Percentiles rank a stretch among this genome's conserved stretches.
phyloP scores from a whole-genome alignment of 2,888 invertebrate species.

The Chrysomela aeneicollis region DNA sequence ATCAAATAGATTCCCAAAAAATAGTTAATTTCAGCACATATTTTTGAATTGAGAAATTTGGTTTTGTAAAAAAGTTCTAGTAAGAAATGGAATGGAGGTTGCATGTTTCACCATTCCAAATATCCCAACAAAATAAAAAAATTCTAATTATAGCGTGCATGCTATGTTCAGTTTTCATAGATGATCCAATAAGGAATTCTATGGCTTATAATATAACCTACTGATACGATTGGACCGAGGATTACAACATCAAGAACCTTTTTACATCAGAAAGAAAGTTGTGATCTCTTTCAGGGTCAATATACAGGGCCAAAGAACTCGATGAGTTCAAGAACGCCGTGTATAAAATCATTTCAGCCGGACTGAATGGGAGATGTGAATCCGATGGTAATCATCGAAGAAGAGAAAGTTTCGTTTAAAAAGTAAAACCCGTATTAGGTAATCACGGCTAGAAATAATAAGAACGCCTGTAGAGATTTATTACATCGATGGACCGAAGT shows the following conservation, averaged over 20 bases:
- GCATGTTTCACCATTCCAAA: too few species aligned
- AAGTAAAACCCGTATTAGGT: constrained; percentile 34
- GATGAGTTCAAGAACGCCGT: constrained; percentile 35
- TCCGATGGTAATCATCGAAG: constrained; percentile 6
- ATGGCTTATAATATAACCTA: neutral
- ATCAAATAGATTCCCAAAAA: too few species aligned
- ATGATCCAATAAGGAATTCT: too few species aligned
- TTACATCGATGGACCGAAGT: too few species aligned
- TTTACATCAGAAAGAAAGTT: constrained; percentile 24
- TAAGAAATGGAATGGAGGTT: too few species aligned
- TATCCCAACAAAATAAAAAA: too few species aligned
- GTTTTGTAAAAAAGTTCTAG: too few species aligned
- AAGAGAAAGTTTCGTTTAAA: constrained; percentile 35
- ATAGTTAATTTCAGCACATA: too few species aligned
- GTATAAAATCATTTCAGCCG: constrained; percentile 17
- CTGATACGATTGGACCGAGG: neutral
- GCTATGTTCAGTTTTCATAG: too few species aligned
- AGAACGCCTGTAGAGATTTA: neutral
- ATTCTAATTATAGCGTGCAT: too few species aligned
- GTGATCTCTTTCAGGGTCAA: constrained; percentile 34
- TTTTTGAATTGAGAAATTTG: too few species aligned
- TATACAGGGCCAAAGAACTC: constrained; percentile 36
- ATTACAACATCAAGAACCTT: neutral
- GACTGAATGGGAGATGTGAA: constrained; percentile 23
- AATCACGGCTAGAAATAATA: constrained; percentile 14